phyloP scores from a whole-genome alignment of 2,888 invertebrate species.

The Synanthedon andrenaeformis region DNA sequence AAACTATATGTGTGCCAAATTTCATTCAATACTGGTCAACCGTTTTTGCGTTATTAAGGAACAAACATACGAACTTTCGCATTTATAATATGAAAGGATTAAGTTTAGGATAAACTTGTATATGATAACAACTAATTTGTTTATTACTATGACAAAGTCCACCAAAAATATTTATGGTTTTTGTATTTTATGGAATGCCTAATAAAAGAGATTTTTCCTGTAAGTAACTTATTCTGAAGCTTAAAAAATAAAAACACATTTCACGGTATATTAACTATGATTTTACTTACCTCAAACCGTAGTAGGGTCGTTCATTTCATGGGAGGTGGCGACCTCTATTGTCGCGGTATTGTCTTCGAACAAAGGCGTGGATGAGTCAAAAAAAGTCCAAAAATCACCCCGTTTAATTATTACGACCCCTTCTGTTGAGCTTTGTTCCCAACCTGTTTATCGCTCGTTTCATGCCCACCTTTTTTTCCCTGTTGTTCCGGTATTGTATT shows the following conservation, averaged over 20 bases:
- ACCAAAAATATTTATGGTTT: too few relatives aligned
- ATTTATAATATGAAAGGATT: too few relatives aligned
- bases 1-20: too few relatives aligned
- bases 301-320: neutral
- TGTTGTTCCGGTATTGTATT: neutral
- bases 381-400: conserved; percentile 26
- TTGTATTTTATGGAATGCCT: too few relatives aligned
- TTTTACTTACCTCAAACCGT: neutral
- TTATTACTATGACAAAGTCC: too few relatives aligned
- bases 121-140: too few relatives aligned
- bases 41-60: too few relatives aligned
- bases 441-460: neutral
- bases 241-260: neutral
- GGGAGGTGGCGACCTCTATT: conserved; percentile 21
- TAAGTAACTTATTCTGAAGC: too few relatives aligned
- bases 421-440: conserved; percentile 3
- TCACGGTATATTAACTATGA: neutral
- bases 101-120: too few relatives aligned
- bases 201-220: too few relatives aligned
- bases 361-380: conserved; percentile 21
- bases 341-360: conserved; percentile 19
- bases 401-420: conserved; percentile 26
- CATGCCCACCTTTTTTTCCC: neutral
- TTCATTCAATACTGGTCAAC: too few relatives aligned
- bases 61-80: too few relatives aligned